Evolutionary conservation across 2,888 invertebrate genomes (phyloP).

Genomic region (Drosophila anomalata): DNA sequence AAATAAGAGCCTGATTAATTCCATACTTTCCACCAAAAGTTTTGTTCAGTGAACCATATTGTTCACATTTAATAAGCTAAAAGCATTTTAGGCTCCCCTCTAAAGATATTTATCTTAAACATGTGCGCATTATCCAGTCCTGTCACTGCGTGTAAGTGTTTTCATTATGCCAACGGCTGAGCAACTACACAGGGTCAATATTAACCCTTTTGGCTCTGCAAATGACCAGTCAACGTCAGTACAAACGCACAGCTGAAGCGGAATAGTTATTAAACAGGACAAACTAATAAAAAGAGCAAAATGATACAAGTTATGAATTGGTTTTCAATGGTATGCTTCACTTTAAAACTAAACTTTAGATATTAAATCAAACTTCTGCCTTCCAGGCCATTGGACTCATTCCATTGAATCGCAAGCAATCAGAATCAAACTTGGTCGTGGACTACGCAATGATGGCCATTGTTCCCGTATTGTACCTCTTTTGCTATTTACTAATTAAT

Average conservation of each 20-base stretch:
- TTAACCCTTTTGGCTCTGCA: slow-evolving; percentile 42
- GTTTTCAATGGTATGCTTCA: slow-evolving; percentile 59
- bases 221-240: slow-evolving; percentile 43
- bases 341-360: no score
- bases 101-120: slow-evolving; percentile 75
- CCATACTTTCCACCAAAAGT: not conserved
- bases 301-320: slow-evolving; percentile 73
- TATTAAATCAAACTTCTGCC: not conserved
- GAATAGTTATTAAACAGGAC: slow-evolving; percentile 29
- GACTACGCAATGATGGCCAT: slow-evolving; percentile 79
- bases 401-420: slow-evolving; percentile 75
- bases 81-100: slow-evolving; percentile 53
- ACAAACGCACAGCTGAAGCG: slow-evolving; percentile 21
- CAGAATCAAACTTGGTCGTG: slow-evolving; percentile 48
- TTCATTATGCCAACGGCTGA: slow-evolving; percentile 56
- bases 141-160: slow-evolving; percentile 50
- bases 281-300: slow-evolving; percentile 9
- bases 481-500: slow-evolving; percentile 68
- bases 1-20: not conserved
- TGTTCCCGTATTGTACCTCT: slow-evolving; percentile 73
- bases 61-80: slow-evolving; percentile 72
- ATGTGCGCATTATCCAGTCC: slow-evolving; percentile 60
- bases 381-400: slow-evolving; percentile 76
- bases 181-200: slow-evolving; percentile 36
- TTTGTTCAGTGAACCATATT: slow-evolving; percentile 37